Conservation (phyloP, 2,797 vertebrate species). For the Anniella stebbinsi region DNA sequence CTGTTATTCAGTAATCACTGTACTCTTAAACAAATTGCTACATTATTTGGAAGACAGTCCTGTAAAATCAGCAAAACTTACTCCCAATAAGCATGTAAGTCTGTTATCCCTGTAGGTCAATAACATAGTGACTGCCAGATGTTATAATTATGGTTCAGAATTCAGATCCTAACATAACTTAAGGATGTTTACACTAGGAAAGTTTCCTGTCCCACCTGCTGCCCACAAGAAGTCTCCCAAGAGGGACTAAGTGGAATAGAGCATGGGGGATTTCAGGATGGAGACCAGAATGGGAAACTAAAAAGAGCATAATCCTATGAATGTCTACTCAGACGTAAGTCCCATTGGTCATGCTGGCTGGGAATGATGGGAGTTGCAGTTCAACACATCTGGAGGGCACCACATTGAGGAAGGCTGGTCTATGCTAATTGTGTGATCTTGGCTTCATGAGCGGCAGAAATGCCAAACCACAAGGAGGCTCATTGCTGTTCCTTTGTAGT, state of each 20-base stretch:
- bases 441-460: no score
- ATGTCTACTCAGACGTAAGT: no score
- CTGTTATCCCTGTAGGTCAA: background rate
- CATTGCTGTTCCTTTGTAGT: no score
- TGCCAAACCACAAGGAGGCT: no score
- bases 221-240: background rate
- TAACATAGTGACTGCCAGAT: background rate
- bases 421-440: no score
- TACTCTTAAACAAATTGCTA: background rate
- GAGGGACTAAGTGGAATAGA: background rate
- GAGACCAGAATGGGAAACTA: background rate
- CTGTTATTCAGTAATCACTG: background rate
- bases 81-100: background rate
- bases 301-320: no score
- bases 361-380: no score
- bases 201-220: background rate
- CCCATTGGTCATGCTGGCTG: no score
- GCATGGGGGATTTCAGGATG: background rate
- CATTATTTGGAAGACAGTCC: background rate
- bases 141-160: background rate
- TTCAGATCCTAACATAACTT: background rate
- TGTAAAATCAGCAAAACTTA: background rate
- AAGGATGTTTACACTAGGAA: background rate
- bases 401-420: no score
- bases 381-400: no score